These are phyloP conservation scores for Hycleus phaleratus DNA, from an alignment of 1,140 invertebrate genomes.

Conservation along the genomic window DNA sequence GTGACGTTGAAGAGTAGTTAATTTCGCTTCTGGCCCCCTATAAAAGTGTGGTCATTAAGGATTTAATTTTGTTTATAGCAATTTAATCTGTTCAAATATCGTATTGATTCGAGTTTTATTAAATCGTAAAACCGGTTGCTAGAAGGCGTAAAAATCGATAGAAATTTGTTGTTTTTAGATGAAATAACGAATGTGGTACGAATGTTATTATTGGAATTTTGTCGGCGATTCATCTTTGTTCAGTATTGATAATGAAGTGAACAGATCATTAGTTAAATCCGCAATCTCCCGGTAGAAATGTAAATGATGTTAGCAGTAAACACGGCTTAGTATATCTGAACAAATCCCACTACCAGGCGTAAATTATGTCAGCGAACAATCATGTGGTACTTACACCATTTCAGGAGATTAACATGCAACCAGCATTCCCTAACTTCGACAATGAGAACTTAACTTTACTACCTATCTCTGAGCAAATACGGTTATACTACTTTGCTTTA, in stretches of 20 bases:
- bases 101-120: conserved; percentile 3
- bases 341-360: conserved; percentile 37
- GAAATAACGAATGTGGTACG: too few species aligned
- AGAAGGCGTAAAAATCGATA: background rate
- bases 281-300: conserved; percentile 28
- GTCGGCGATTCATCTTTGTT: too few species aligned
- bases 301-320: conserved; percentile 33
- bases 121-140: conserved; percentile 8
- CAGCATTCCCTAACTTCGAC: conserved; percentile 29
- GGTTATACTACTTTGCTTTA: conserved; percentile 24
- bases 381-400: conserved; percentile 35
- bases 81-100: conserved; percentile 9
- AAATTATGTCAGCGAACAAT: conserved; percentile 40
- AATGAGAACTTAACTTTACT: conserved; percentile 35
- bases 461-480: conserved; percentile 33
- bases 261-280: conserved; percentile 28
- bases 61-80: conserved; percentile 12
- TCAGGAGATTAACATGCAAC: conserved; percentile 35
- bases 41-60: background rate
- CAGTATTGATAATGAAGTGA: conserved; percentile 17
- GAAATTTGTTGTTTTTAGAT: too few species aligned
- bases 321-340: conserved; percentile 32
- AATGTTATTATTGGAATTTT: too few species aligned
- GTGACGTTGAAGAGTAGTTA: too few species aligned
- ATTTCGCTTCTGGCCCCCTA: too few species aligned